Evolutionary conservation across 2,888 invertebrate genomes (phyloP).

Genomic region (Halictus ligatus): DNA sequence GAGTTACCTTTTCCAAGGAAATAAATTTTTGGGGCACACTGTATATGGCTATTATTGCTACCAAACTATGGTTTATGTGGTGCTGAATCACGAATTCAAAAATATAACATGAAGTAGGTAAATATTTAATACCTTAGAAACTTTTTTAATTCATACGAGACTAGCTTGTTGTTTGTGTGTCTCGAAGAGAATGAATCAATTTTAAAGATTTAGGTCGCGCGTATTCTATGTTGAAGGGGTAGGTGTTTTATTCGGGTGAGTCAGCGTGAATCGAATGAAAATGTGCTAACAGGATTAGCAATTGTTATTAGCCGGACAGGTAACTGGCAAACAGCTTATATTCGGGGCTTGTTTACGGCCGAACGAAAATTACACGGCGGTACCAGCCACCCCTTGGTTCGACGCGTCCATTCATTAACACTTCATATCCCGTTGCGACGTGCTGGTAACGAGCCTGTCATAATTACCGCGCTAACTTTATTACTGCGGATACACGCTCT

Average conservation of each 20-base stretch:
- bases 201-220: not conserved
- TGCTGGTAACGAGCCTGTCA: slow-evolving; percentile 84
- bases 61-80: too few relatives aligned
- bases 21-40: too few relatives aligned
- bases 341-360: slow-evolving; percentile 70
- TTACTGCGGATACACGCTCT: slow-evolving; percentile 79
- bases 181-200: not conserved
- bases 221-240: not conserved
- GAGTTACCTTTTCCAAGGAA: too few relatives aligned
- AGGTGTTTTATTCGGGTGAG: not conserved
- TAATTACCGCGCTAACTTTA: slow-evolving; percentile 84
- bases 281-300: not conserved
- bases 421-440: slow-evolving; percentile 83
- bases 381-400: slow-evolving; percentile 82
- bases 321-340: slow-evolving; percentile 25
- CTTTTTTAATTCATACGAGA: not conserved
- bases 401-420: slow-evolving; percentile 83
- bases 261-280: not conserved
- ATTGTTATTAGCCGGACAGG: slow-evolving; percentile 4
- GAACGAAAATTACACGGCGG: slow-evolving; percentile 78
- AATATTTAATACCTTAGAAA: too few relatives aligned
- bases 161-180: not conserved
- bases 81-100: too few relatives aligned
- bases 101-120: too few relatives aligned
- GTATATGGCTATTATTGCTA: too few relatives aligned